Evolutionary conservation across 1,140 invertebrate species (phyloP), one percentile per base, ranked within the genome.

Genomic region (Ctenoplectra terminalis): DNA sequence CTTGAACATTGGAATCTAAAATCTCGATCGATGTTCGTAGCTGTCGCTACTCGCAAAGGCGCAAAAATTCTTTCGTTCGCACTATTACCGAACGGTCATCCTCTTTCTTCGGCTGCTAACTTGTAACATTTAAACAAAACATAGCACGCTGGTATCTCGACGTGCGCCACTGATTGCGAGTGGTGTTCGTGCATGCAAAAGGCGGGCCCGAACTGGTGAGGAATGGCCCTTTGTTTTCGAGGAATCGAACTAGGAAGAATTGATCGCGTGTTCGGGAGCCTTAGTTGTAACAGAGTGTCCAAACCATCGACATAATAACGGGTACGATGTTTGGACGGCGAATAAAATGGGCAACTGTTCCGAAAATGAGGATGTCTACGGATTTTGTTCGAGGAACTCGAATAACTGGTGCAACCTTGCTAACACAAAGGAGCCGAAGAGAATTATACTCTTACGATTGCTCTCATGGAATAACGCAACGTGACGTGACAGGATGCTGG

Each of bases 91-190:
- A 40, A 40, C 40, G 9, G 9, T 40, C 40, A 40, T 9, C 40
- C 40, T 9, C 40, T 9, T 52, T 0, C 1, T 23, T 37, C 20
- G 15, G 4, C 34, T 34, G 43, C 48, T 66, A 60, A 83, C 75
- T 74, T 76, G 66, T 86, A 82, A 73, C 71, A 77, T 81, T 84
- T 46, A 58, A 69, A 63, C 52, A 56, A 77, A 85, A 77, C 64
- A 37, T 29, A 40, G 52, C 60, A 61, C 71, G 50, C 48, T 63
- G 34, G 26, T 37, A 48, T 20, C 11, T 7, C 5, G 17, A 23
- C 11, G 8, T 23, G 70, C 69, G 29, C 23, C 23, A 46, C 20
- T 71, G 69, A 11, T 37, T 46, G 31, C 50, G 23, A 60, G 43
- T 15, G 7, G 29, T 46, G 23, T 66, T 67, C 58, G 67, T 64